Evolutionary conservation across 2,797 vertebrate genomes (phyloP).

Genomic region (Gouania willdenowi): DNA sequence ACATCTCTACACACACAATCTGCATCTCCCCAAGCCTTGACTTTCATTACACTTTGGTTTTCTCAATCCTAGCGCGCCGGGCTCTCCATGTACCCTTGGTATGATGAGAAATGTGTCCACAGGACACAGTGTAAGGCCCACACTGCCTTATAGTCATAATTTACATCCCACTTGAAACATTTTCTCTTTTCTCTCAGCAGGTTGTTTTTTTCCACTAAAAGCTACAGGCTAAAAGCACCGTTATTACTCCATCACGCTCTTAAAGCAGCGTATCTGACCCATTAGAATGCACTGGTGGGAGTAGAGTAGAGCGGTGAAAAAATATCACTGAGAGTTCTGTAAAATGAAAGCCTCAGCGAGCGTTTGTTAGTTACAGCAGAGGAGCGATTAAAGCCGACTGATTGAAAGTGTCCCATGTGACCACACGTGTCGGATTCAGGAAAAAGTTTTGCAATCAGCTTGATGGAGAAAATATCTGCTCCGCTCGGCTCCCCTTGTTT

Average conservation of each 20-base stretch:
- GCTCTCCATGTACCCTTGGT: constrained; percentile 48
- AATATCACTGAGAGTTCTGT: constrained; percentile 67
- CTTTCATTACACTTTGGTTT: constrained; percentile 50
- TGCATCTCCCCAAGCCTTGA: constrained; percentile 43
- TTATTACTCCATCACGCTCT: constrained; percentile 61
- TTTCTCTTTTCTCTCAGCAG: constrained; percentile 30
- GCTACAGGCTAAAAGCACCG: constrained; percentile 60
- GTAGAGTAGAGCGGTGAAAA: constrained; percentile 57
- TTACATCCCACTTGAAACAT: constrained; percentile 54
- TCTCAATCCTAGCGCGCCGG: constrained; percentile 46
- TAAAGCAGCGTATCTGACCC: constrained; percentile 53
- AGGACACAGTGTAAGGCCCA: constrained; percentile 12
- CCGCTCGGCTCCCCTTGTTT: constrained; percentile 39
- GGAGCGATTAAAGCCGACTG: constrained; percentile 65
- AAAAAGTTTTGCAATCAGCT: constrained; percentile 62
- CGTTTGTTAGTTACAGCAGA: constrained; percentile 62
- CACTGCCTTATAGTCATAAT: constrained; percentile 36
- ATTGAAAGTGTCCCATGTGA: constrained; percentile 64
- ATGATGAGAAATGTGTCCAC: constrained; percentile 48
- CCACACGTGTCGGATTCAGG: constrained; percentile 48
- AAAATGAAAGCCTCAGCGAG: constrained; percentile 60
- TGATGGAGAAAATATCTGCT: constrained; percentile 74
- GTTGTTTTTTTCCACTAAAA: constrained; percentile 44
- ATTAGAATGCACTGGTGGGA: constrained; percentile 65
- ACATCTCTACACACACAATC: constrained; percentile 37